Evolutionary conservation across 2,888 invertebrate genomes (phyloP).

Genomic region (Caenorhabditis wallacei): DNA sequence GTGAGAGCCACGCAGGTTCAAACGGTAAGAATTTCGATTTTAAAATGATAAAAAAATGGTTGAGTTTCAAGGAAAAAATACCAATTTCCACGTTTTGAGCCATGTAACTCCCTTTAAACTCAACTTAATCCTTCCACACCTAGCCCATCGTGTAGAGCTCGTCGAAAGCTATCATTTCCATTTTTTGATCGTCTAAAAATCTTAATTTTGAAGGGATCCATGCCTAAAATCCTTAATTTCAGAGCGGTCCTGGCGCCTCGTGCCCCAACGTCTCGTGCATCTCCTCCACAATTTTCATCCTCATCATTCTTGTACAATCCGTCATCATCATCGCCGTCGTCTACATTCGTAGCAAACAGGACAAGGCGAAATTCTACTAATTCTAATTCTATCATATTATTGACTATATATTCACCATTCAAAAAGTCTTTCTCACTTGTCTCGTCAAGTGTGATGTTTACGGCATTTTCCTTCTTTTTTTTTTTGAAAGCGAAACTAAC

Average conservation of each 20-base stretch:
- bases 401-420: constrained; percentile 5
- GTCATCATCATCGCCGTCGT: constrained; percentile 78
- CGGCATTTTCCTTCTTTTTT: constrained; percentile 13
- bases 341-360: constrained; percentile 79
- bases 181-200: too few relatives aligned
- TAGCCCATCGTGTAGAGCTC: too few relatives aligned
- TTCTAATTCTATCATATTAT: constrained; percentile 1
- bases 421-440: constrained; percentile 23
- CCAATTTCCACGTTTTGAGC: too few relatives aligned
- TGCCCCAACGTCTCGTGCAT: constrained; percentile 73
- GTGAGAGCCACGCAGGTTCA: constrained; percentile 70
- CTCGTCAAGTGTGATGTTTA: constrained; percentile 43
- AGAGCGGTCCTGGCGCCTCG: constrained; percentile 42
- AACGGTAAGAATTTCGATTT: constrained; percentile 39
- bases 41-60: too few relatives aligned
- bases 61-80: background rate
- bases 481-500: background rate
- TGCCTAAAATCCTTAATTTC: background rate
- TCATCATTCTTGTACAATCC: constrained; percentile 76
- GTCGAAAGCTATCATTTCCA: too few relatives aligned
- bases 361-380: constrained; percentile 83
- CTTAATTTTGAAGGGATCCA: too few relatives aligned
- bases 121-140: too few relatives aligned
- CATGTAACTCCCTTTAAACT: too few relatives aligned
- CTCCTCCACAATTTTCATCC: constrained; percentile 76